Evolutionary conservation across 2,113 vertebrate genomes (phyloP).

Genomic region (Morone chrysops): DNA sequence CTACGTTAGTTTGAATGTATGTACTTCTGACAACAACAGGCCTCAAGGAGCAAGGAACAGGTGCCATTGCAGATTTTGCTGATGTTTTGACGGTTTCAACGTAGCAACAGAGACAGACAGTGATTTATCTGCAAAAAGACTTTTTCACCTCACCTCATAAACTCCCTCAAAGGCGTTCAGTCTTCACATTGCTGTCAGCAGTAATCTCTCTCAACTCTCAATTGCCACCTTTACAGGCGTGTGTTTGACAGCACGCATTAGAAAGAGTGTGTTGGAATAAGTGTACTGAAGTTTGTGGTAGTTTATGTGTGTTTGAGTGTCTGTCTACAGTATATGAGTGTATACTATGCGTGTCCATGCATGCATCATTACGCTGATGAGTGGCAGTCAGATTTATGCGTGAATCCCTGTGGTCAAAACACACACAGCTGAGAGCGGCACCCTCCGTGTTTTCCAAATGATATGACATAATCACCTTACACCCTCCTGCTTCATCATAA

Average conservation of each 20-base stretch:
- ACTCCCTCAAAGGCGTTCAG: constrained; percentile 34
- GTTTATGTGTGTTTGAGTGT: neutral
- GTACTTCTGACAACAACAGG: neutral
- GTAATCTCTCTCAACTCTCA: constrained; percentile 27
- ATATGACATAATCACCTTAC: constrained; percentile 29
- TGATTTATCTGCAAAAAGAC: constrained; percentile 46
- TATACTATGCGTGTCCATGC: neutral
- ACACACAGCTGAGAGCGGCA: constrained; percentile 29
- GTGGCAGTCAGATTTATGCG: constrained; percentile 5
- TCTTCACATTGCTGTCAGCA: constrained; percentile 31
- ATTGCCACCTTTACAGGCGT: constrained; percentile 3
- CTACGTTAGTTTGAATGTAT: neutral
- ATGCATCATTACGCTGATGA: constrained; percentile 26
- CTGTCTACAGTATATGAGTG: neutral
- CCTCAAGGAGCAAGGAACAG: neutral
- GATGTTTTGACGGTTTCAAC: neutral
- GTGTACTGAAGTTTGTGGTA: neutral
- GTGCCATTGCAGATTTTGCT: neutral
- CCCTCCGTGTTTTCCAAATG: constrained; percentile 20
- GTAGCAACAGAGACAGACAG: constrained; percentile 7
- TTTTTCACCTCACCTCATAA: constrained; percentile 43
- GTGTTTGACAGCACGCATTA: constrained; percentile 10
- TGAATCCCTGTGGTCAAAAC: constrained; percentile 21
- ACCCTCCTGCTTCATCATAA: constrained; percentile 29
- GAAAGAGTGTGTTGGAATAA: neutral